These are phyloP conservation scores for Chloroceryle inda DNA, from an alignment of 2,797 vertebrate genomes.

Conservation along the genomic window DNA sequence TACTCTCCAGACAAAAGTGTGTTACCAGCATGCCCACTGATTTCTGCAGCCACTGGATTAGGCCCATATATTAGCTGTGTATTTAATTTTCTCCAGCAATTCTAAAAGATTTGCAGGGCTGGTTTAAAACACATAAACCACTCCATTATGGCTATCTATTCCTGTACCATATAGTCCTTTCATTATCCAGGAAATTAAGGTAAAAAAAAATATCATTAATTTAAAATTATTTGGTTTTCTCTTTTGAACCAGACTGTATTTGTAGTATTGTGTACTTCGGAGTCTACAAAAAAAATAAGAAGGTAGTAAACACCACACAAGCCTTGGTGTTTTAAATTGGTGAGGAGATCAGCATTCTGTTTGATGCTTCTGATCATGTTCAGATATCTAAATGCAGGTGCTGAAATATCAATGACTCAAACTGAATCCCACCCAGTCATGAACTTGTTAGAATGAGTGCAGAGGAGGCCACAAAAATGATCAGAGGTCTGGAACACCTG, in stretches of 20 bases:
- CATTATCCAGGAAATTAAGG: background rate
- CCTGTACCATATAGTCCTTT: background rate
- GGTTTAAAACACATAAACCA: background rate
- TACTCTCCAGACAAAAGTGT: background rate
- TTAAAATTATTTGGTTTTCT: background rate
- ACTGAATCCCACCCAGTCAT: background rate
- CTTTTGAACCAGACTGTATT: background rate
- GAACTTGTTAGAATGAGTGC: background rate
- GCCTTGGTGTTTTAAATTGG: background rate
- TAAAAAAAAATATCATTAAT: background rate
- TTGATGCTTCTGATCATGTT: background rate
- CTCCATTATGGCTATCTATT: background rate
- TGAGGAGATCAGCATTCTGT: background rate
- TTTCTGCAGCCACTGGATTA: constrained; percentile 1
- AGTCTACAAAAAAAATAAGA: background rate
- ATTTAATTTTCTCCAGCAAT: background rate
- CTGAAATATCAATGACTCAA: background rate
- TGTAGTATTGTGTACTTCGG: background rate
- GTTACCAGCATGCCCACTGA: background rate
- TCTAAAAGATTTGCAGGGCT: background rate
- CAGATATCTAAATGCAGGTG: background rate
- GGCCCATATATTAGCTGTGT: background rate
- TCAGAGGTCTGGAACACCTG: background rate
- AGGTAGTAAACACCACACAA: background rate
- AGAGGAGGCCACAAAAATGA: background rate